phyloP scores from a whole-genome alignment of 2,797 vertebrate genomes.

The Falco cherrug region DNA sequence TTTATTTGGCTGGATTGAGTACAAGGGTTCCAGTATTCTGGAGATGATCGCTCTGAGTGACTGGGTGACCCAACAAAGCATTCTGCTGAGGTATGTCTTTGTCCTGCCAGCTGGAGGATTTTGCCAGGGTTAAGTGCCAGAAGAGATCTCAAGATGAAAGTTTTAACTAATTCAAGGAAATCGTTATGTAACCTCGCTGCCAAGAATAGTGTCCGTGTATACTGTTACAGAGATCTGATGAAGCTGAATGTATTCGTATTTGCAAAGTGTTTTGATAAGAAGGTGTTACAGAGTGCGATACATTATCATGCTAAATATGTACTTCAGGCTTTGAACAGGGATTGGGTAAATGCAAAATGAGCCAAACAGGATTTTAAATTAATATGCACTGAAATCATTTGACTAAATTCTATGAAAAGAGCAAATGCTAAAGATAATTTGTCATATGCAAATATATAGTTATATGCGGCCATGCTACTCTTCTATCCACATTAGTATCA shows the following conservation, averaged over 20 bases:
- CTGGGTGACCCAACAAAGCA: constrained; percentile 44
- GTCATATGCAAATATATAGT: neutral
- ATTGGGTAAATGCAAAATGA: neutral
- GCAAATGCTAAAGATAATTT: neutral
- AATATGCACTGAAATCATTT: neutral
- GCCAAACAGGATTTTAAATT: neutral
- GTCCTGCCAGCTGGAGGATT: constrained; percentile 53
- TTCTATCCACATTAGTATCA: neutral
- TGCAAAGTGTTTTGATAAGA: constrained; percentile 36
- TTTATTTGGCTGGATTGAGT: neutral
- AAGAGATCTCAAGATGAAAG: constrained; percentile 47
- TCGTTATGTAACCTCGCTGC: neutral
- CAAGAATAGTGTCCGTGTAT: constrained; percentile 28
- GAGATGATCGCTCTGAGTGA: constrained; percentile 31
- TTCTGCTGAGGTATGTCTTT: constrained; percentile 53
- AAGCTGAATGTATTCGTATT: neutral
- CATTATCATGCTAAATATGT: constrained; percentile 18
- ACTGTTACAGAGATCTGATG: constrained; percentile 13
- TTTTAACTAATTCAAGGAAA: constrained; percentile 69
- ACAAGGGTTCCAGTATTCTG: neutral
- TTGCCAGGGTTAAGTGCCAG: constrained; percentile 49
- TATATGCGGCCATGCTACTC: neutral
- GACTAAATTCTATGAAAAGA: neutral
- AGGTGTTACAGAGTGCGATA: neutral
- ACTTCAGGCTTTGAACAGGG: neutral